phyloP scores from a whole-genome alignment of 2,888 invertebrate genomes.

The Eledona agricola region DNA sequence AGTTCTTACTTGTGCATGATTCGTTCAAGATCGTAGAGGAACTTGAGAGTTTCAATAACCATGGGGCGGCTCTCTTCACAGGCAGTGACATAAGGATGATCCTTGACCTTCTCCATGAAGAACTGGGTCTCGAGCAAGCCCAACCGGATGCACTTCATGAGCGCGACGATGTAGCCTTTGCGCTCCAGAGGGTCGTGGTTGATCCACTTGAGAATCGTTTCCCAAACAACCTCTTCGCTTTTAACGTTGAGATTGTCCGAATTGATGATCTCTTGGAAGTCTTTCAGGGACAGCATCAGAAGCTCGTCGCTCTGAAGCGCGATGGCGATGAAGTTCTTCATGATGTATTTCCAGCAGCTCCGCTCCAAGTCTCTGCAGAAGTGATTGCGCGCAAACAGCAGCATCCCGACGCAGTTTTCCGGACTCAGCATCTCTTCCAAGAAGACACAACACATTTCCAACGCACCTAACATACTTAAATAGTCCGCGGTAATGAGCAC shows the following conservation, averaged over 20 bases:
- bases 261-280: constrained; percentile 79
- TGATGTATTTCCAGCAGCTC: constrained; percentile 64
- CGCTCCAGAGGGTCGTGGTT: constrained; percentile 78
- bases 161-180: constrained; percentile 76
- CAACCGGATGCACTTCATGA: constrained; percentile 85
- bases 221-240: constrained; percentile 89
- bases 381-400: constrained; percentile 82
- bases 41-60: constrained; percentile 89
- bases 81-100: constrained; percentile 84
- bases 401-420: constrained; percentile 84
- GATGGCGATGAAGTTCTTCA: constrained; percentile 81
- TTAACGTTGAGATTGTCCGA: constrained; percentile 88
- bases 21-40: constrained; percentile 92
- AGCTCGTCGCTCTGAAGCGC: constrained; percentile 79
- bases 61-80: constrained; percentile 87
- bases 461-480: constrained; percentile 82
- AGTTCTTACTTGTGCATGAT: constrained; percentile 68
- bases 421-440: constrained; percentile 74
- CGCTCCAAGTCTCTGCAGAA: constrained; percentile 77
- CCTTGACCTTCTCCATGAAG: constrained; percentile 89
- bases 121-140: constrained; percentile 86
- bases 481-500: constrained; percentile 88
- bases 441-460: constrained; percentile 82
- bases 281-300: constrained; percentile 74
- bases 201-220: constrained; percentile 87